Conservation (phyloP, 2,113 vertebrate species). For the Merops nubicus region DNA sequence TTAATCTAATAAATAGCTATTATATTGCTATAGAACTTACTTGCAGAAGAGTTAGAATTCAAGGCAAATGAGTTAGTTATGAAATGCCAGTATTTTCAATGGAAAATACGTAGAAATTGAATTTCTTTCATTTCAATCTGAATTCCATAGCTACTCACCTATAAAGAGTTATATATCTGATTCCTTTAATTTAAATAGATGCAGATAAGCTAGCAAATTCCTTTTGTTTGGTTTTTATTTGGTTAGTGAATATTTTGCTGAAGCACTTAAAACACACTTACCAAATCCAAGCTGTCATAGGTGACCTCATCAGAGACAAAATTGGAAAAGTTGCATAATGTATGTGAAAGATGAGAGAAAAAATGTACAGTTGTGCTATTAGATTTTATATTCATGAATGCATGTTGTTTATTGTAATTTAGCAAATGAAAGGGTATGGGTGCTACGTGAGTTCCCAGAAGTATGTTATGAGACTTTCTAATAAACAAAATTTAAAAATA, state of each 20-base stretch:
- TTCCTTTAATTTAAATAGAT: neutral
- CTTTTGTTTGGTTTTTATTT: neutral
- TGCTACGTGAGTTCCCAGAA: neutral
- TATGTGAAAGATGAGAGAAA: neutral
- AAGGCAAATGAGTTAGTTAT: neutral
- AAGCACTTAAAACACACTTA: neutral
- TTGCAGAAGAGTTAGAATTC: neutral
- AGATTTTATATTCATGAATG: neutral
- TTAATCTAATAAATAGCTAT: slow-evolving; percentile 28
- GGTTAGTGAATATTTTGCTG: neutral
- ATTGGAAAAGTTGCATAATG: neutral
- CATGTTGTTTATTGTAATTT: neutral
- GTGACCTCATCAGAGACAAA: neutral
- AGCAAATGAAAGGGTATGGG: neutral
- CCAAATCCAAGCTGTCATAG: neutral
- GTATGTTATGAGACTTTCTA: neutral
- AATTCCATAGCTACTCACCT: neutral
- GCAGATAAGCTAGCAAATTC: neutral
- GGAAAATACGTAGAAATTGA: neutral
- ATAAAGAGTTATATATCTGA: neutral
- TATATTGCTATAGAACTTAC: neutral
- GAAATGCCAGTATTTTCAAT: neutral
- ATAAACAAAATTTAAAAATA: neutral
- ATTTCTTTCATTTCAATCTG: neutral
- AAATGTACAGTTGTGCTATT: neutral